phyloP scores from a whole-genome alignment of 2,888 invertebrate species.

The Plutella xylostella region DNA sequence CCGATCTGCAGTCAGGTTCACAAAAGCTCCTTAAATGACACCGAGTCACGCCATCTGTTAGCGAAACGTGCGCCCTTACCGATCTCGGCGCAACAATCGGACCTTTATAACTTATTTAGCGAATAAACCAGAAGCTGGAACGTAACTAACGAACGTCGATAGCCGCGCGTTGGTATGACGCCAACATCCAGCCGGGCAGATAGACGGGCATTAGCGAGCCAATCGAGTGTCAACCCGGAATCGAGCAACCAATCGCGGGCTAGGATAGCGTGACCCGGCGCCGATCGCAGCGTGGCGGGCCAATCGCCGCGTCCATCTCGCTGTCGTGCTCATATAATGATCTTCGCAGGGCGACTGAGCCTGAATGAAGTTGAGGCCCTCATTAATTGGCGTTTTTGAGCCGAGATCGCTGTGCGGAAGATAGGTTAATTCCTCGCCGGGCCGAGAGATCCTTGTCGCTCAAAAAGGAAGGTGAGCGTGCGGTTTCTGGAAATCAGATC shows the following conservation, averaged over 20 bases:
- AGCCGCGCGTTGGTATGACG: conserved; percentile 58
- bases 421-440: conserved; percentile 69
- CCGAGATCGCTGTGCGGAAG: conserved; percentile 66
- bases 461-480: conserved; percentile 66
- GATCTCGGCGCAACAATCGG: conserved; percentile 42
- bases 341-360: conserved; percentile 60
- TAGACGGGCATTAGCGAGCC: conserved; percentile 49
- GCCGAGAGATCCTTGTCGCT: conserved; percentile 62
- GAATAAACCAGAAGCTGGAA: conserved; percentile 52
- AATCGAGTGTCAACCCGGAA: conserved; percentile 54
- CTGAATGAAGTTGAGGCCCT: conserved; percentile 70
- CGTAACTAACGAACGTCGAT: conserved; percentile 59
- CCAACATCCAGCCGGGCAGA: conserved; percentile 47
- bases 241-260: conserved; percentile 60
- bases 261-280: conserved; percentile 60
- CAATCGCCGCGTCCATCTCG: conserved; percentile 67
- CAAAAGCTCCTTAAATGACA: conserved; percentile 57
- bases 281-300: conserved; percentile 27
- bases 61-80: conserved; percentile 51
- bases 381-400: conserved; percentile 70
- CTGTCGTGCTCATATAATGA: conserved; percentile 71
- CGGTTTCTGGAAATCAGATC: conserved; percentile 70
- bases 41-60: conserved; percentile 67
- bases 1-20: conserved; percentile 47
- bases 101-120: conserved; percentile 66